Percentiles rank a stretch among this genome's conserved stretches.
Conservation (phyloP, 2,113 vertebrate species). For the Nannospalax galili region DNA sequence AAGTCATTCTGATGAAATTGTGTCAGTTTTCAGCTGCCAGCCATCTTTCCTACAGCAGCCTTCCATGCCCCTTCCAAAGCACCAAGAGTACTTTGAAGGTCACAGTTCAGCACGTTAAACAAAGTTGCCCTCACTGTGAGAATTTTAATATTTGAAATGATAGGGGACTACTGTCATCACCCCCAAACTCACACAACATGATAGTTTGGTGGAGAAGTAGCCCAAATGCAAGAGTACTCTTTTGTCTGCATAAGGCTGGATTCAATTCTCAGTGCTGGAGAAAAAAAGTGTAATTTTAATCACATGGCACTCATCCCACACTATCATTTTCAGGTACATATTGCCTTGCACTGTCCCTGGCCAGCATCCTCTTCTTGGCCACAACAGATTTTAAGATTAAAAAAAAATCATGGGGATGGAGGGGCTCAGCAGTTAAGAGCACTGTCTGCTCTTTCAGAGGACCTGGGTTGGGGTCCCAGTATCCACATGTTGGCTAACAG, state of each 20-base stretch:
- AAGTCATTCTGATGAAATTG: not conserved
- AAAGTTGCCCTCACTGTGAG: not conserved
- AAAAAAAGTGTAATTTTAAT: slow-evolving; percentile 24
- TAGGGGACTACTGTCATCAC: not conserved
- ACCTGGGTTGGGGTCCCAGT: too few relatives aligned
- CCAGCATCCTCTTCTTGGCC: not conserved
- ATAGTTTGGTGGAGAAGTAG: not conserved
- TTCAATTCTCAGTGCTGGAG: not conserved
- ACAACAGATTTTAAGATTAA: not conserved
- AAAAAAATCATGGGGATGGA: too few relatives aligned
- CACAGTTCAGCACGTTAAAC: not conserved
- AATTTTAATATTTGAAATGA: slow-evolving; percentile 1
- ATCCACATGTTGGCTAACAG: too few relatives aligned
- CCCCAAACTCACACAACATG: not conserved
- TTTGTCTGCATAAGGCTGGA: not conserved
- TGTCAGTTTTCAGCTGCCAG: not conserved
- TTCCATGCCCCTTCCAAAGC: not conserved
- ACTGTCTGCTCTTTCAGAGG: too few relatives aligned
- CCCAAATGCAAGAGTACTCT: not conserved
- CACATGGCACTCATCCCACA: not conserved
- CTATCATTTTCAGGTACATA: not conserved
- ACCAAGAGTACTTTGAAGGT: not conserved
- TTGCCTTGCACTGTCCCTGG: not conserved
- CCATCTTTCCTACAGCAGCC: not conserved
- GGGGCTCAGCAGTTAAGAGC: too few relatives aligned